Evolutionary conservation across 2,113 vertebrate species (phyloP), one percentile per base, ranked within the genome.

Genomic region (Larimichthys crocea): DNA sequence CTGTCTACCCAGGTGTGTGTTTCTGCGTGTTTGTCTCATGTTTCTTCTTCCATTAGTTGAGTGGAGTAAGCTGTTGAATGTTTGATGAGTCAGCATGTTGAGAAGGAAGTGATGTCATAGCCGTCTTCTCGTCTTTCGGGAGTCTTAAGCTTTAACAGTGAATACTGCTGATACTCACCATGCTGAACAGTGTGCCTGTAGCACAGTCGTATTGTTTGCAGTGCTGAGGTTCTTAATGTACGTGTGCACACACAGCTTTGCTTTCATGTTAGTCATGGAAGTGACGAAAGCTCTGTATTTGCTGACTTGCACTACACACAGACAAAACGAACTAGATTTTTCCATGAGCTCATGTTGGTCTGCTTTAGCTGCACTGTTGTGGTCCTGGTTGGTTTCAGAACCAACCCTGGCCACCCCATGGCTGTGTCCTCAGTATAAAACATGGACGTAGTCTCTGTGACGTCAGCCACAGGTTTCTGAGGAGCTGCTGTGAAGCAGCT

Each of bases 31-130:
- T 79, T 77, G 76, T 88, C 81, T 92, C 70, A 26, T 52, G 76
- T 92, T 92, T 84, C 90, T 88, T 85, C 91, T 87, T 89, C 89
- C 90, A 92, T 91, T 86, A 88, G 85, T 82, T 85, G 87, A 92
- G 77, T 91, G 88, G 77, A 82, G 63, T 42, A 31, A 40, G 59
- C 74, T 67, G 75, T 53, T 92, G 85, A 89, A 91, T 91, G 82
- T 92, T 92, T 92, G 82, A 92, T 92, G 81, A 90, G 59, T 89
- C 82, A 82, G 86, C 77, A 79, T 64, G 62, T 59, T 62, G 75
- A 85, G 76, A 89, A 90, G 90, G 88, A 92, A 92, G 84, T 88
- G 74, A 91, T 74, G 90, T 91, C 88, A 82, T 31, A 10, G 79
- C 4, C 56, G 1, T 78, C 76, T 62, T 87, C 88, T 92, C 84